Base-by-base conservation (phyloP, 2,888 invertebrate species). In the Apamea crenata region DNA sequence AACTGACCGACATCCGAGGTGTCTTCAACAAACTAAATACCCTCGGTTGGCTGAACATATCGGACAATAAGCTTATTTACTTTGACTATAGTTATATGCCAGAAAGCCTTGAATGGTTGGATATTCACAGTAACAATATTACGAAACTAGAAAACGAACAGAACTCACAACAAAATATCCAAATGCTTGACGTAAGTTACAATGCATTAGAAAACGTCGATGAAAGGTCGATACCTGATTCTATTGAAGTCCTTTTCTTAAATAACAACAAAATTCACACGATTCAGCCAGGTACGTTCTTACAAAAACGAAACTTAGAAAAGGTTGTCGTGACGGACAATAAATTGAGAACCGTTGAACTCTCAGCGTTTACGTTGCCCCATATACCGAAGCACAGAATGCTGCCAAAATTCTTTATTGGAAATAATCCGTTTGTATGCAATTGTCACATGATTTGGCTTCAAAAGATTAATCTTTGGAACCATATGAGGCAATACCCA, bases 391-490 rank as follows among this genome's bases (percentile, higher is more conserved):
- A 97, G 91, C 97, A 98, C 90, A 97, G 96, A 93, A 97, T 98
- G 91, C 94, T 98, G 91, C 98, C 98, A 69, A 97, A 98, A 93
- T 98, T 99, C 95, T 98, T 98, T 93, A 97, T 99, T 91, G 98
- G 98, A 72, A 98, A 98, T 91, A 99, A 99, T 97, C 99, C 99
- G 74, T 98, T 99, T 94, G 97, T 98, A 87, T 99, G 99, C 95
- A 98, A 98, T 95, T 99, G 99, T 96, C 98, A 98, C 84, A 98
- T 98, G 98, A 98, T 98, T 95, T 99, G 98, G 98, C 94, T 99
- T 85, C 97, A 98, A 91, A 97, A 98, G 91, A 98, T 98, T 91
- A 98, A 98, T 95, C 98, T 98, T 91, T 97, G 98, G 95, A 97
- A 98, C 90, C 97, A 98, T 89, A 97, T 98, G 93, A 96, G 98